Evolutionary conservation across 2,888 invertebrate genomes (phyloP), one percentile per base, ranked within the genome.

Genomic region (Parthenolecanium corni): DNA sequence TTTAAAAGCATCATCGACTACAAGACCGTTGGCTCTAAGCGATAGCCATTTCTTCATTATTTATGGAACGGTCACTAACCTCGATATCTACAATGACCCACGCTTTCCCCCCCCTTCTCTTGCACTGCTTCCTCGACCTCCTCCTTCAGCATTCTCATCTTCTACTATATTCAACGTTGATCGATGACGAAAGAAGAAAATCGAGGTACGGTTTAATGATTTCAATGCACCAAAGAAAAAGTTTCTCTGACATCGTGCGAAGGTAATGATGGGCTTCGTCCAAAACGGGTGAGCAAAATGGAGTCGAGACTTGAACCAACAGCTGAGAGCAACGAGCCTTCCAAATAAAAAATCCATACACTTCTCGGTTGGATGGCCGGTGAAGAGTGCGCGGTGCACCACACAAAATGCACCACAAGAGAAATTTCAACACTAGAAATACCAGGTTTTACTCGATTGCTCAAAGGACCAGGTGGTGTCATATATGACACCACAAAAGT

Each of bases 41-140:
- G 46, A 57, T 57, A 57, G 57, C 57, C 57, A 57, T 44, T 57
- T 57, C 57, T 57, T 57, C 57, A 57, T 57, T 42, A 57, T 57
- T 57, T 57, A 57, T 57, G 57, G 57, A 57, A 57, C 57, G 57
- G 57, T 57, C 57, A 57, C 44, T 57, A 57, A 57, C 57, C 57
- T 54, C 44, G 44, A 25, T 57, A 44, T 57, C 44, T 46, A 57
- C 46, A 20, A 46, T 57, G 57, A 57, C 44, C 44, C 57, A 44
- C 46, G 57, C 46, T 44, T 57, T 56, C 24, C 40, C 24, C 44
- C 42, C 42, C 38, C 24, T 46, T 46, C 14, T 42, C 14, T 42
- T 14, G 4, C 14, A 18, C 14, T 42, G 4, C 44, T 14, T 16
- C 44, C 18, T 14, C 44, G 5, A 4, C 44, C 18, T 18, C 4